These are phyloP conservation scores for Drosophila tripunctata DNA, from an alignment of 2,888 invertebrate species.

Conservation along the genomic window DNA sequence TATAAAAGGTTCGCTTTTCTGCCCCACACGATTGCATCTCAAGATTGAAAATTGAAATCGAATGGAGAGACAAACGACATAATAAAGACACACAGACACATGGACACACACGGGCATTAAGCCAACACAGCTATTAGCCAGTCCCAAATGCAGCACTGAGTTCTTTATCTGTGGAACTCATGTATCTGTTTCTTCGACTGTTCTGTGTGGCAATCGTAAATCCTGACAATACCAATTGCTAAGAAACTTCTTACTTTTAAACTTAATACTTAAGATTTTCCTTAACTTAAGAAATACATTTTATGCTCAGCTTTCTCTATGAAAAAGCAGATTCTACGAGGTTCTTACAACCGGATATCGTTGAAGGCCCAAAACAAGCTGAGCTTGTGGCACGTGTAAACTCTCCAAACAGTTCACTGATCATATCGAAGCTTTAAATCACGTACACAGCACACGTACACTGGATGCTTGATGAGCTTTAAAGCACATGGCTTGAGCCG, in stretches of 20 bases:
- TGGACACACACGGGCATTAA: slow-evolving; percentile 28
- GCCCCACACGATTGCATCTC: slow-evolving; percentile 50
- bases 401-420: background rate
- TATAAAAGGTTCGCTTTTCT: slow-evolving; percentile 40
- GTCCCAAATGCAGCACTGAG: slow-evolving; percentile 7
- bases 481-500: background rate
- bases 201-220: too few species aligned
- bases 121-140: slow-evolving; percentile 65
- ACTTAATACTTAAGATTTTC: too few species aligned
- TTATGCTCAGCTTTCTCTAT: background rate
- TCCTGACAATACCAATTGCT: too few species aligned
- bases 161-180: slow-evolving; percentile 24
- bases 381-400: background rate
- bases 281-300: too few species aligned
- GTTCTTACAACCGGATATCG: background rate
- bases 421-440: slow-evolving; percentile 4
- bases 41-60: slow-evolving; percentile 41
- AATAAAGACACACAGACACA: slow-evolving; percentile 65
- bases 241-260: too few species aligned
- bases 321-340: too few species aligned
- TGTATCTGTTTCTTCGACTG: slow-evolving; percentile 37
- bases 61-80: slow-evolving; percentile 64
- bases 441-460: slow-evolving; percentile 13
- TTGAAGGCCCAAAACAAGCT: background rate
- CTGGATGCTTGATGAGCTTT: background rate